Percentiles rank a stretch among this genome's conserved stretches.
Conservation (phyloP, 2,113 vertebrate genomes). For the Lynx canadensis region DNA sequence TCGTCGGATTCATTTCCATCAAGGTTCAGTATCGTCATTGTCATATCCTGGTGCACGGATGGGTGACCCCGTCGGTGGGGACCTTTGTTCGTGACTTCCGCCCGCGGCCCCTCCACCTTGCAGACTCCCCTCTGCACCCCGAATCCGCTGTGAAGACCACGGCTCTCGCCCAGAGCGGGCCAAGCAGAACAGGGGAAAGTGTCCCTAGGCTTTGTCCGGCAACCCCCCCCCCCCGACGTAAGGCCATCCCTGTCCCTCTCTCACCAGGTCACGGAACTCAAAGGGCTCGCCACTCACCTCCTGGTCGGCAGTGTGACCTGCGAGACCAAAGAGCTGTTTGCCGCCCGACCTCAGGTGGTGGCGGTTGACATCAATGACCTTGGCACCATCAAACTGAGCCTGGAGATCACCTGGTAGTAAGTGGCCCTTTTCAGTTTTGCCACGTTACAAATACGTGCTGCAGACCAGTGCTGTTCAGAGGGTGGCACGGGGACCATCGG, state of each 20-base stretch:
- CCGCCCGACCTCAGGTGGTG: constrained; percentile 96
- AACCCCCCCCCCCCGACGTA: background rate
- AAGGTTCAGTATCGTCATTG: constrained; percentile 86
- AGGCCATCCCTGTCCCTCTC: background rate
- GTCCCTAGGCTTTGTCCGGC: background rate
- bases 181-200: background rate
- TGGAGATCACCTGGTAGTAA: constrained; percentile 99
- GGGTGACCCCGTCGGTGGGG: fast-evolving
- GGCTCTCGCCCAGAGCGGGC: fast-evolving
- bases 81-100: too few species aligned
- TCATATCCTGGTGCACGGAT: fast-evolving
- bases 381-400: constrained; percentile 97
- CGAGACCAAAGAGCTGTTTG: constrained; percentile 98
- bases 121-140: background rate
- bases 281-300: constrained; percentile 95
- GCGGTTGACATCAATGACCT: constrained; percentile 99
- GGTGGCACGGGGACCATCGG: fast-evolving
- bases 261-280: constrained; percentile 95
- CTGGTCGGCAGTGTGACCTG: constrained; percentile 98
- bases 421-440: constrained; percentile 75
- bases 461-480: background rate
- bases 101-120: background rate
- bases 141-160: background rate
- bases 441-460: fast-evolving
- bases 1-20: constrained; percentile 96